A percentile compares a stretch with the other conserved stretches of the same genome.
Evolutionary conservation across 1,140 invertebrate genomes (phyloP).

Genomic region (Euwallacea similis): DNA sequence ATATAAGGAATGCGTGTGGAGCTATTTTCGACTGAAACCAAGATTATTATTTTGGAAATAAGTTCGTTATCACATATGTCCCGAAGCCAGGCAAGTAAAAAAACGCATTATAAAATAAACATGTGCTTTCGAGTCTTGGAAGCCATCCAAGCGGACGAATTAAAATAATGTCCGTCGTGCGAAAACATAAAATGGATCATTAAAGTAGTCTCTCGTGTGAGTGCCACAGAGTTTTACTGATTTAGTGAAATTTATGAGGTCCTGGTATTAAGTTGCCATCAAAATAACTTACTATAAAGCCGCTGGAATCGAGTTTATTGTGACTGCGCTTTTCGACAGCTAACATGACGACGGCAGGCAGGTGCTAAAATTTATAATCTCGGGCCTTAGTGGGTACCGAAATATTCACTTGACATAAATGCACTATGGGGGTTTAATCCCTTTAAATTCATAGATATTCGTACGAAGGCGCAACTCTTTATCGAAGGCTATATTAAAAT

Average conservation of each 20-base stretch:
- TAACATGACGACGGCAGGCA: constrained; percentile 35
- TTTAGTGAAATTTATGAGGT: constrained; percentile 46
- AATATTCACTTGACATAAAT: constrained; percentile 15
- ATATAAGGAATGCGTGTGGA: constrained; percentile 38
- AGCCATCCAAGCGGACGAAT: constrained; percentile 50
- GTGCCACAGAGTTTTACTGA: constrained; percentile 47
- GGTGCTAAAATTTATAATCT: constrained; percentile 41
- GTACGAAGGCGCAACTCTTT: no score
- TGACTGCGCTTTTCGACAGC: constrained; percentile 38
- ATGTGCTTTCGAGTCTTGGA: constrained; percentile 49
- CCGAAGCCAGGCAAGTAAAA: constrained; percentile 22
- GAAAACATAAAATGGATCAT: constrained; percentile 55
- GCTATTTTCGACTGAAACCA: constrained; percentile 38
- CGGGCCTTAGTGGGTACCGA: constrained; percentile 16
- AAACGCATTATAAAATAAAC: constrained; percentile 45
- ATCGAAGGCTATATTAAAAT: no score
- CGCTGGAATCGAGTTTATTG: constrained; percentile 34
- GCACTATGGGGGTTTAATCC: constrained; percentile 2
- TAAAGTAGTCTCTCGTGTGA: constrained; percentile 52
- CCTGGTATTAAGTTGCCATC: constrained; percentile 43
- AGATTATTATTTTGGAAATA: constrained; percentile 43
- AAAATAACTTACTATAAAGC: constrained; percentile 39
- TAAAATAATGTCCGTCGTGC: constrained; percentile 55
- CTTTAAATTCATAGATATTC: neutral
- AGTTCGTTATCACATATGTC: constrained; percentile 49